phyloP scores from a whole-genome alignment of 64 coral and sea anemone species.

The Pachyseris speciosa region DNA sequence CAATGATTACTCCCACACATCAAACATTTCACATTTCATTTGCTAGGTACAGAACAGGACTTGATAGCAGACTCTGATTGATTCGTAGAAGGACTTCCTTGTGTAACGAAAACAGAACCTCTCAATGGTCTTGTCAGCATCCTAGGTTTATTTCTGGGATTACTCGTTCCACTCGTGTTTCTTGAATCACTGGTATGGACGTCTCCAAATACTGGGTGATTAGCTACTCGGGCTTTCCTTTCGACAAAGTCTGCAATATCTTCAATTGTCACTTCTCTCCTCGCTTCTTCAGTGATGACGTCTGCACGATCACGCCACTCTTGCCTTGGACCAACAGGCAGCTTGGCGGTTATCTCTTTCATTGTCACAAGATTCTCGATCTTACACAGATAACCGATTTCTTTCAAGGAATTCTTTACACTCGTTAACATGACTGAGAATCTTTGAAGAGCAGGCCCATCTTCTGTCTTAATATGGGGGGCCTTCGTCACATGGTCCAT shows the following conservation, averaged over 20 bases:
- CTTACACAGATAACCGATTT: too few relatives aligned
- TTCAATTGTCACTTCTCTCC: background rate
- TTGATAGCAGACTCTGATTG: too few relatives aligned
- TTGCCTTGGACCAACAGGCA: too few relatives aligned
- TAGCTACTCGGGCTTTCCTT: background rate
- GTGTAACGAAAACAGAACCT: too few relatives aligned
- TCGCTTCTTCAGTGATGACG: too few relatives aligned
- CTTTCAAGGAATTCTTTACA: too few relatives aligned
- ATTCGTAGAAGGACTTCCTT: too few relatives aligned
- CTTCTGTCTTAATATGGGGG: background rate
- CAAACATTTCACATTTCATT: background rate
- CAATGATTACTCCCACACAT: slow-evolving; percentile 45
- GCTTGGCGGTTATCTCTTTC: too few relatives aligned
- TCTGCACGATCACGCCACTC: too few relatives aligned
- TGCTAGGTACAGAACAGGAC: too few relatives aligned
- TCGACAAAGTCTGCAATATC: background rate
- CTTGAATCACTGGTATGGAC: background rate
- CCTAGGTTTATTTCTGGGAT: background rate
- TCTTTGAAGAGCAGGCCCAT: background rate
- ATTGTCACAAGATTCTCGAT: too few relatives aligned
- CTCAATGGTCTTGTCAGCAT: background rate
- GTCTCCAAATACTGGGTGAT: background rate
- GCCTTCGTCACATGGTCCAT: background rate
- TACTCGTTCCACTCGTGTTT: background rate
- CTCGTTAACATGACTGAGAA: background rate